Conservation (phyloP, 2,888 invertebrate genomes). For the Tinea pellionella region DNA sequence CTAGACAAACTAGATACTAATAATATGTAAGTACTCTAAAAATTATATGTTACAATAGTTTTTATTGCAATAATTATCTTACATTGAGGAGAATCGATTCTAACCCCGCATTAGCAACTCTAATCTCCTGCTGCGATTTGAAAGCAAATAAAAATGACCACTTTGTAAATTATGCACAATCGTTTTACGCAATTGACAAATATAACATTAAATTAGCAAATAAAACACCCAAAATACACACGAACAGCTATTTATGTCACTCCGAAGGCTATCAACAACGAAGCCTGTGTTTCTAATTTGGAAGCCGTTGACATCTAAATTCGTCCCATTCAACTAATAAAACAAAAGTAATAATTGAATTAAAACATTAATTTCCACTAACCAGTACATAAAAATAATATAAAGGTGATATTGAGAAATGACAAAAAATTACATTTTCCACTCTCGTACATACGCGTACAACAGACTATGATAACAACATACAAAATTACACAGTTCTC, state of each 20-base stretch:
- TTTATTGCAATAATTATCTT: not conserved
- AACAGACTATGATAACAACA: not conserved
- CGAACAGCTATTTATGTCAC: not conserved
- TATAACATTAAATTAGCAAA: not conserved
- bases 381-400: not conserved
- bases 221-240: not conserved
- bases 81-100: not conserved
- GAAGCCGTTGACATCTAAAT: not conserved
- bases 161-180: not conserved
- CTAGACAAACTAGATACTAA: not conserved
- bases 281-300: not conserved
- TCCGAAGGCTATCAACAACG: not conserved
- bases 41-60: too few relatives aligned
- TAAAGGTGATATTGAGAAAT: not conserved
- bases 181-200: not conserved
- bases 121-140: slow-evolving; percentile 2
- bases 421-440: not conserved
- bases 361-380: not conserved
- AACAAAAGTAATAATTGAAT: not conserved
- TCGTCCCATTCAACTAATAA: not conserved
- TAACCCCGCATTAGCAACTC: not conserved
- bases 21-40: too few relatives aligned
- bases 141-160: not conserved
- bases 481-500: not conserved
- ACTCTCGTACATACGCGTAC: not conserved